Evolutionary conservation across 2,113 vertebrate species (phyloP).

Genomic region (Girardinichthys multiradiatus): DNA sequence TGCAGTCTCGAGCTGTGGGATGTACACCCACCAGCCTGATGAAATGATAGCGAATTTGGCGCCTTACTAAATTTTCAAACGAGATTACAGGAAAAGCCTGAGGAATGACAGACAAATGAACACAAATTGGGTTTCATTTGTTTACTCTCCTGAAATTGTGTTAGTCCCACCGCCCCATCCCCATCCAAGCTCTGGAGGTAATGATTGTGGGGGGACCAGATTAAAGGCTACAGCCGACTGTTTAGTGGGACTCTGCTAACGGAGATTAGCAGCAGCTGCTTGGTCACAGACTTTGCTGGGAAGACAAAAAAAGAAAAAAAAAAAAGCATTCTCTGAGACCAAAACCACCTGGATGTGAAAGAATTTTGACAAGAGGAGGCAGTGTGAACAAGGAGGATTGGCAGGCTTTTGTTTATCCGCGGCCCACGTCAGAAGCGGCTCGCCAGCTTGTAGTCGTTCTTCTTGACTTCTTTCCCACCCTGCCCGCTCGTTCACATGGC

Average conservation of each 20-base stretch:
- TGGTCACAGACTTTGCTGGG: slow-evolving; percentile 53
- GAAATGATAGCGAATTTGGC: slow-evolving; percentile 63
- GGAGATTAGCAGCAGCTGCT: slow-evolving; percentile 74
- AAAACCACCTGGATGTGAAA: slow-evolving; percentile 40
- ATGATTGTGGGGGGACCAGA: slow-evolving; percentile 69
- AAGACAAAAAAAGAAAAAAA: slow-evolving; percentile 2
- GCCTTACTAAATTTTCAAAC: slow-evolving; percentile 64
- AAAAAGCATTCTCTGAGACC: slow-evolving; percentile 45
- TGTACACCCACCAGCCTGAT: slow-evolving; percentile 31
- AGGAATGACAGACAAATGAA: slow-evolving; percentile 62
- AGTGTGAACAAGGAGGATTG: slow-evolving; percentile 64
- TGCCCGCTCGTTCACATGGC: slow-evolving; percentile 62
- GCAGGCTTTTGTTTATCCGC: slow-evolving; percentile 36
- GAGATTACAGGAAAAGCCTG: slow-evolving; percentile 62
- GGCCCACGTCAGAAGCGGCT: slow-evolving; percentile 44
- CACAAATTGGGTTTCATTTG: slow-evolving; percentile 72
- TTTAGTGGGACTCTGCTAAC: slow-evolving; percentile 70
- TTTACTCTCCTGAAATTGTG: slow-evolving; percentile 70
- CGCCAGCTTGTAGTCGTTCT: slow-evolving; percentile 47
- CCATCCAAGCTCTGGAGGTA: slow-evolving; percentile 62
- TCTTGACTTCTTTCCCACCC: slow-evolving; percentile 13
- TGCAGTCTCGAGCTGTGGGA: background rate
- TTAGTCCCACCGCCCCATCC: slow-evolving; percentile 45
- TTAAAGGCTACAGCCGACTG: slow-evolving; percentile 72
- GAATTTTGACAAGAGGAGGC: slow-evolving; percentile 70